Evolutionary conservation across 2,888 invertebrate genomes (phyloP).

Genomic region (Nineta flava): DNA sequence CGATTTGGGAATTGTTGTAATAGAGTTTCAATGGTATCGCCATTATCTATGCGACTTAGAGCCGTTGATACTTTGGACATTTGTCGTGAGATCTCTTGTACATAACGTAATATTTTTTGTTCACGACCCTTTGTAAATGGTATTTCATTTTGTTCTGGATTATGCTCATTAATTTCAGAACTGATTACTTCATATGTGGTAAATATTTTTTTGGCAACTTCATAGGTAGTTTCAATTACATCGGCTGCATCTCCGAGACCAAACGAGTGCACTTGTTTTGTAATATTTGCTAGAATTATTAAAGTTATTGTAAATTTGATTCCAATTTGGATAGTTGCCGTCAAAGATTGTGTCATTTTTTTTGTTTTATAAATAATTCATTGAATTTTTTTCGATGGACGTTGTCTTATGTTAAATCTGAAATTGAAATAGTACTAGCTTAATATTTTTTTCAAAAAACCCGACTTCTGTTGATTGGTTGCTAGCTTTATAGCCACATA

Average conservation of each 20-base stretch:
- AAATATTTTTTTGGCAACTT: constrained; percentile 9
- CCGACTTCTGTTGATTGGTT: too few species aligned
- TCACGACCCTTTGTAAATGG: not conserved
- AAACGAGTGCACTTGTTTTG: not conserved
- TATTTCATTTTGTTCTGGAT: constrained; percentile 1
- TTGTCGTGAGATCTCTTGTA: constrained; percentile 1
- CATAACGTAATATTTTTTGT: not conserved
- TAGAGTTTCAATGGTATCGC: constrained; percentile 17
- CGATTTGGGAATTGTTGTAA: constrained; percentile 24
- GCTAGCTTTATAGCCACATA: too few species aligned
- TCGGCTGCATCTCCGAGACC: not conserved
- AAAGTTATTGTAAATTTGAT: too few species aligned
- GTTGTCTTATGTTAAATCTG: too few species aligned
- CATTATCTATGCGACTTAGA: constrained; percentile 14
- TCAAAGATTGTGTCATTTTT: too few species aligned
- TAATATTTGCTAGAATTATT: too few species aligned
- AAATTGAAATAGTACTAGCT: too few species aligned
- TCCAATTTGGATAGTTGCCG: too few species aligned
- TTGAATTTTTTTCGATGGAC: too few species aligned
- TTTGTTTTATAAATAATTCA: too few species aligned
- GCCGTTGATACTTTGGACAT: constrained; percentile 13
- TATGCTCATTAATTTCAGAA: not conserved
- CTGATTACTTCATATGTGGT: constrained; percentile 8
- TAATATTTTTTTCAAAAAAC: too few species aligned
- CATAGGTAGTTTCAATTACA: not conserved